Evolutionary conservation across 2,797 vertebrate genomes (phyloP).

Genomic region (Coccyzus lansbergi): DNA sequence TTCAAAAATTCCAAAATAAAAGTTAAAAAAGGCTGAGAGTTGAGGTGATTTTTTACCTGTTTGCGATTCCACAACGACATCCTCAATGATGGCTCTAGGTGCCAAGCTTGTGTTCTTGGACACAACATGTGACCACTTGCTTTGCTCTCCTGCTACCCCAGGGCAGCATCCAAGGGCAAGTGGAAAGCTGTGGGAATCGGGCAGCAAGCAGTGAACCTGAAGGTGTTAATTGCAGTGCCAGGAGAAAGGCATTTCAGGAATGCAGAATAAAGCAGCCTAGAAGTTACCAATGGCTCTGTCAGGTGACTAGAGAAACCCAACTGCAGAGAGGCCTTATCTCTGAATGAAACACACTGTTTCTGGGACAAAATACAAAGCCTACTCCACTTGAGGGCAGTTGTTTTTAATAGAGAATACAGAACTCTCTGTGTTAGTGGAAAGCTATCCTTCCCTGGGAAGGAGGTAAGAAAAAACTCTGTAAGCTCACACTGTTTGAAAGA

Average conservation of each 20-base stretch:
- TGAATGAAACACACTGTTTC: conserved; percentile 65
- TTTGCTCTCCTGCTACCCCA: background rate
- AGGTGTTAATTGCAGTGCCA: conserved; percentile 80
- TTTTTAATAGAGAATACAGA: conserved; percentile 69
- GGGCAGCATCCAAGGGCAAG: background rate
- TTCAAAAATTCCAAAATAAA: background rate
- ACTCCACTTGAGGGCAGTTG: conserved; percentile 48
- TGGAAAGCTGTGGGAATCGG: conserved; percentile 66
- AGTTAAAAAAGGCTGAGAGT: background rate
- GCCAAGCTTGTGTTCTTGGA: background rate
- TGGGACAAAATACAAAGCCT: conserved; percentile 63
- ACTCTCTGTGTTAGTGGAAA: conserved; percentile 75
- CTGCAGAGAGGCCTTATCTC: conserved; percentile 56
- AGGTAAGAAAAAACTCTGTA: background rate
- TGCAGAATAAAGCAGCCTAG: conserved; percentile 79
- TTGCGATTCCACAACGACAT: background rate
- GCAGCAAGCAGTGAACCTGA: conserved; percentile 80
- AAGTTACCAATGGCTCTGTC: conserved; percentile 64
- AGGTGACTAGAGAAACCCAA: conserved; percentile 72
- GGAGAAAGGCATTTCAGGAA: conserved; percentile 87
- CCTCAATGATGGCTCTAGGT: background rate
- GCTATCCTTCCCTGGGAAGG: conserved; percentile 67
- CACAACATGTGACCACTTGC: background rate
- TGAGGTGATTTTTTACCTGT: conserved; percentile 65
- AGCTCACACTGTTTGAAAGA: background rate